Percentiles rank a stretch among this genome's conserved stretches.
phyloP scores from a whole-genome alignment of 2,888 invertebrate genomes.

The Neoascia interrupta region DNA sequence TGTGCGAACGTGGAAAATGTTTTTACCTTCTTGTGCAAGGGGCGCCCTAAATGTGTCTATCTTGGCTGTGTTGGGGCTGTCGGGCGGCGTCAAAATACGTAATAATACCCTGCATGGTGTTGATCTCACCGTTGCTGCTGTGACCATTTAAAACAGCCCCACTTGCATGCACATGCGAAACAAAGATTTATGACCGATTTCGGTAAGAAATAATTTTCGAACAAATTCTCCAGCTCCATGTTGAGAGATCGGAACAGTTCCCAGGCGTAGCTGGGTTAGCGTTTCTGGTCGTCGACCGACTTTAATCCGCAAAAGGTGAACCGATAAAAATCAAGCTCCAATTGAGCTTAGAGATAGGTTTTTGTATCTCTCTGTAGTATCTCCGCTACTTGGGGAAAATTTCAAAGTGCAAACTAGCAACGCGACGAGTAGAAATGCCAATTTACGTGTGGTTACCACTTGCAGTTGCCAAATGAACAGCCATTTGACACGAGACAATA shows the following conservation, averaged over 20 bases:
- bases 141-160: conserved; percentile 48
- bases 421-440: conserved; percentile 24
- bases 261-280: conserved; percentile 27
- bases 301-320: conserved; percentile 56
- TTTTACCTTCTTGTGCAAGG: conserved; percentile 37
- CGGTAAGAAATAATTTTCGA: conserved; percentile 55
- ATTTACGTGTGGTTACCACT: conserved; percentile 26
- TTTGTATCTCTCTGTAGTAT: conserved; percentile 40
- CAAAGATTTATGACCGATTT: conserved; percentile 60
- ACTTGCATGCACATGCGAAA: conserved; percentile 58
- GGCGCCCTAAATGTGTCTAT: conserved; percentile 65
- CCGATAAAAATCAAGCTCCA: conserved; percentile 66
- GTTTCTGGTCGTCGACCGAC: conserved; percentile 35
- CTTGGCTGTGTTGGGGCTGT: conserved; percentile 44
- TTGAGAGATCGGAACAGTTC: conserved; percentile 25
- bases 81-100: conserved; percentile 56
- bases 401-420: conserved; percentile 26
- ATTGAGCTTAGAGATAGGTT: conserved; percentile 60
- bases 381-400: conserved; percentile 40
- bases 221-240: conserved; percentile 57
- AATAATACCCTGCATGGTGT: conserved; percentile 62
- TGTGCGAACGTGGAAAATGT: conserved; percentile 25
- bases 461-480: conserved; percentile 36
- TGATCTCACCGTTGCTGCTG: conserved; percentile 57
- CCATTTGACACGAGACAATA: conserved; percentile 59